Percentiles rank a stretch among this genome's conserved stretches.
Evolutionary conservation across 2,797 vertebrate species (phyloP).

Genomic region (Hoplostethus atlanticus): DNA sequence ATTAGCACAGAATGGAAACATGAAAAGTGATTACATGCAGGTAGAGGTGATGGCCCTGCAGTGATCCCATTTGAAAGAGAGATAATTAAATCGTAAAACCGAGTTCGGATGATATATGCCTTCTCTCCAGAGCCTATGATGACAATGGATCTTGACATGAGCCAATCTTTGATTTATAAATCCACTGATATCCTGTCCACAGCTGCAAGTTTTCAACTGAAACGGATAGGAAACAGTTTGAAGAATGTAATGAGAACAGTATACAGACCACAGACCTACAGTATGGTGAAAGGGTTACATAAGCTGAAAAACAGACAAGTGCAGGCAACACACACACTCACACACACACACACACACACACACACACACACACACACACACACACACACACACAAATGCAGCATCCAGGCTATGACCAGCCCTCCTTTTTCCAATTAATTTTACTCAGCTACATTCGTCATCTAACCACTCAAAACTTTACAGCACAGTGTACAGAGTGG

Average conservation of each 20-base stretch:
- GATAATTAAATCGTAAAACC: constrained; percentile 68
- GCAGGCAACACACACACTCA: too few species aligned
- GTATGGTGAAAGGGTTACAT: too few species aligned
- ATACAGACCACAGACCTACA: too few species aligned
- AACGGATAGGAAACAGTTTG: not conserved
- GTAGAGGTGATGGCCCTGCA: constrained; percentile 46
- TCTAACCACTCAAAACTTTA: not conserved
- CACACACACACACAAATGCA: not conserved
- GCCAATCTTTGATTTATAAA: constrained; percentile 28
- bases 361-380: not conserved
- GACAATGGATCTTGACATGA: constrained; percentile 38
- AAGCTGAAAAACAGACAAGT: too few species aligned
- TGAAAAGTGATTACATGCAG: constrained; percentile 51
- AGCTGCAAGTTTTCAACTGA: constrained; percentile 2
- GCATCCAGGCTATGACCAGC: not conserved
- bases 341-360: too few species aligned
- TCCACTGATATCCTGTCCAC: constrained; percentile 12
- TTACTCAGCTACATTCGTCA: not conserved
- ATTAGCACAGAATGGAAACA: constrained; percentile 48
- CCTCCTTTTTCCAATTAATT: too few species aligned
- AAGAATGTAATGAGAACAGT: too few species aligned
- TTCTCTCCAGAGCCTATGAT: constrained; percentile 38
- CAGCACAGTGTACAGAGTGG: not conserved
- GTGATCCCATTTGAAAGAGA: constrained; percentile 66
- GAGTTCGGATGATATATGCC: constrained; percentile 45